Evolutionary conservation across 2,113 vertebrate genomes (phyloP), one percentile per base, ranked within the genome.

Genomic region (Butorides virescens): DNA sequence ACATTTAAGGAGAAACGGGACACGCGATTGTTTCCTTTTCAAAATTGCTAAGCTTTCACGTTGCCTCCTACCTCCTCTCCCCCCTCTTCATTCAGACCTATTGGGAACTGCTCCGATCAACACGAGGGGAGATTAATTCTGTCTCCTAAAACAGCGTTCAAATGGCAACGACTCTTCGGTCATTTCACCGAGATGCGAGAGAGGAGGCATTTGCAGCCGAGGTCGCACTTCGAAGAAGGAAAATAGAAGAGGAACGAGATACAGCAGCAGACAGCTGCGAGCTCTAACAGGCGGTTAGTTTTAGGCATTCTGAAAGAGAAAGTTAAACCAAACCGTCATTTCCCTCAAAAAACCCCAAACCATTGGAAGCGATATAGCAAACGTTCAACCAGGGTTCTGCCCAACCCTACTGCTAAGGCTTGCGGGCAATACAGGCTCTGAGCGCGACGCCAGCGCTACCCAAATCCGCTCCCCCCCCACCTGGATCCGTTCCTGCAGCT

Each of bases 1-100:
- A 7, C 3, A 0, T 81, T 56, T n/a, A 71, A 65, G 65, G 79
- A 75, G 68, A 74, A 86, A 25, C 13, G 27, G 52, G 82, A 71
- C 18, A 27, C 2, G 0, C 2, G 1, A 32, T 10, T 5, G 10
- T 15, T 92, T 47, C 67, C 80, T 42, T 3, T 30, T 34, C 27
- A 11, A 14, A 72, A 46, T 1, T 2, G 9, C 44, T 19, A 29
- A 82, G n/a, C 34, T 20, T 67, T 46, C 15, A 1, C 1, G 1
- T 22, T 86, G 47, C 56, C 56, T 68, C 72, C 39, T 29, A 6
- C 49, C 84, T 72, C n/a, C 55, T 86, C 50, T 29, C 46, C 32
- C 32, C 29, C 16, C 21, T 63, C 59, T 37, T 62, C 70, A 3
- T 22, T 62, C 75, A 62, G 42, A 50, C 14, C 62, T 34, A 10